Conservation (phyloP, 2,113 vertebrate species). For the Equus przewalskii region DNA sequence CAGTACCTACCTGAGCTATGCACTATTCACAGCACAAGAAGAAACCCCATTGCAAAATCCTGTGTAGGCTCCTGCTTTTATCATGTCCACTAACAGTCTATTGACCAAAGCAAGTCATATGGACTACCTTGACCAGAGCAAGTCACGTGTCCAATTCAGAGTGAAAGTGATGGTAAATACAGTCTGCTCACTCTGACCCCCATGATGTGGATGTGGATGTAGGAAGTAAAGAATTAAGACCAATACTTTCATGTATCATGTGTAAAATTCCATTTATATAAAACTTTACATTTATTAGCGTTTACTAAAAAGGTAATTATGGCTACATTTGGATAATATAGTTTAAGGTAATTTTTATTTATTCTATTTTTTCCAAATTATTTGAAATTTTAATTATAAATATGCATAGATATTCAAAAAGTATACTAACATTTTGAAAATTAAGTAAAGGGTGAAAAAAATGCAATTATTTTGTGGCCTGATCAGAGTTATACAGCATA, state of each 20-base stretch:
- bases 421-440: constrained; percentile 11
- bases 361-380: neutral
- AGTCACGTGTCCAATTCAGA: neutral
- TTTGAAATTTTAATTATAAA: neutral
- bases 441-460: neutral
- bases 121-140: neutral
- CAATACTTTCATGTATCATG: neutral
- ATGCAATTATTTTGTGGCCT: neutral
- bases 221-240: neutral
- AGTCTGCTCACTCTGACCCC: neutral
- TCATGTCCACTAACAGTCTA: neutral
- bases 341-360: neutral
- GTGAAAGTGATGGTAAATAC: neutral
- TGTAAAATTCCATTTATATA: neutral
- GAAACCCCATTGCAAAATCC: neutral
- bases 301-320: neutral
- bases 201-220: neutral
- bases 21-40: neutral
- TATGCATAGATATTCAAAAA: neutral
- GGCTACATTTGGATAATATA: neutral
- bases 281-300: neutral
- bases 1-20: too few species aligned
- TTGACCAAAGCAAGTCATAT: neutral
- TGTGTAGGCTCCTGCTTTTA: neutral
- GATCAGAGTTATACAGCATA: neutral